phyloP scores from a whole-genome alignment of 53 echinoderm and acorn worm genomes.

The Paracentrotus lividus region DNA sequence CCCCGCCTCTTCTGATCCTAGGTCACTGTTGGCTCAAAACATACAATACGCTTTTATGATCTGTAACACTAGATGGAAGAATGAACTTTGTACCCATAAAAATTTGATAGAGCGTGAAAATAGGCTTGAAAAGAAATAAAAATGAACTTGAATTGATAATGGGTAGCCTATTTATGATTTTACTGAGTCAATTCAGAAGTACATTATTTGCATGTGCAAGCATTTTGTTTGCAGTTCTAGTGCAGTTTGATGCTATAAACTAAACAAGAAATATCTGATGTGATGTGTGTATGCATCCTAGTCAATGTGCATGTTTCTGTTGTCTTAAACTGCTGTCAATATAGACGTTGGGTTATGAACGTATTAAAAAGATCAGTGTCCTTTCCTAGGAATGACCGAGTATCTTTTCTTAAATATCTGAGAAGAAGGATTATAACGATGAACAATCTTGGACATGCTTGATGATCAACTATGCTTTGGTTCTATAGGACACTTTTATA shows the following conservation, averaged over 20 bases:
- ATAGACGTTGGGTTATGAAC: neutral
- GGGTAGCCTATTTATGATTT: neutral
- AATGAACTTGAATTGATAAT: neutral
- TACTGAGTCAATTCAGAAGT: neutral
- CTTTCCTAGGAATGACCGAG: neutral
- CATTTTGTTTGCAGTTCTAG: neutral
- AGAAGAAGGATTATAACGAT: neutral
- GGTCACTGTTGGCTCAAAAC: neutral
- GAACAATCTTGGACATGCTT: neutral
- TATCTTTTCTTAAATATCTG: neutral
- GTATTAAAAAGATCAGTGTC: neutral
- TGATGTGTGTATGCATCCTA: neutral
- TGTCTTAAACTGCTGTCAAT: neutral
- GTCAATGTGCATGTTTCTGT: neutral
- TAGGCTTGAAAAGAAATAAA: neutral
- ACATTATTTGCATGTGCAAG: neutral
- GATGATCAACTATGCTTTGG: slow-evolving; percentile 15
- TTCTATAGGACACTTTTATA: neutral
- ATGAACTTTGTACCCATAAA: slow-evolving; percentile 34
- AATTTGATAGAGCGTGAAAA: slow-evolving; percentile 3
- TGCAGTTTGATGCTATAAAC: neutral
- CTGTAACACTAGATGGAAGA: neutral
- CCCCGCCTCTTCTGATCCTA: too few relatives aligned
- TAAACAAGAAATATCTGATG: neutral
- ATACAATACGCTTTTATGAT: neutral